phyloP scores from a whole-genome alignment of 2,797 vertebrate genomes.

The Leptoclinus maculatus region DNA sequence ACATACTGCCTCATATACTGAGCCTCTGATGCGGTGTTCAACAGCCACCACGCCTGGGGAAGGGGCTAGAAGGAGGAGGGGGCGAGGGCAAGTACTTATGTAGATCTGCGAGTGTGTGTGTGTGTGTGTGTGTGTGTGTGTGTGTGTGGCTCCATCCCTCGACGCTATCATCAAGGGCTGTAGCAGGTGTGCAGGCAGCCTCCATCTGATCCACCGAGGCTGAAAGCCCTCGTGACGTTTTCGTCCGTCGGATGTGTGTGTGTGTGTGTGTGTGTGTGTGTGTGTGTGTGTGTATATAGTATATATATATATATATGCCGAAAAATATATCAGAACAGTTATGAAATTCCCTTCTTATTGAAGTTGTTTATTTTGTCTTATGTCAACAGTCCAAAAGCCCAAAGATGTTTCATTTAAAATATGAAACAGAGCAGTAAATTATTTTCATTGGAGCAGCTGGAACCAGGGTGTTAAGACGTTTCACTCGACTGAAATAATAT shows the following conservation, averaged over 20 bases:
- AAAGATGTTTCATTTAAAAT: neutral
- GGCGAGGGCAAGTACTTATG: slow-evolving; percentile 11
- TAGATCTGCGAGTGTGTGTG: slow-evolving; percentile 1
- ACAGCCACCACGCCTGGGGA: slow-evolving; percentile 27
- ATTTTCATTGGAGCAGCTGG: neutral
- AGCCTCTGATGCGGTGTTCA: slow-evolving; percentile 54
- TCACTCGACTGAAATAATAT: neutral
- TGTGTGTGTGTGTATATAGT: too few species aligned
- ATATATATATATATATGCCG: neutral
- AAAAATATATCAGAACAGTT: neutral
- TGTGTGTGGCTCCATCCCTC: slow-evolving; percentile 9
- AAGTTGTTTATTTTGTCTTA: neutral
- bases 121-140: neutral
- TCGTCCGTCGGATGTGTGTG: neutral
- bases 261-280: too few species aligned
- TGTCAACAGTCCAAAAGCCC: neutral
- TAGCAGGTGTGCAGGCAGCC: slow-evolving; percentile 58
- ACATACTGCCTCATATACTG: slow-evolving; percentile 55
- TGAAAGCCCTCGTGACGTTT: slow-evolving; percentile 19
- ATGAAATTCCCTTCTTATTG: too few species aligned
- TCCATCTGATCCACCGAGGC: slow-evolving; percentile 38
- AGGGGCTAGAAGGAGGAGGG: slow-evolving; percentile 24
- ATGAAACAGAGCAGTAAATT: neutral
- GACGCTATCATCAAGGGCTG: slow-evolving; percentile 41
- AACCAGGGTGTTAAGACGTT: neutral